A percentile compares a stretch with the other conserved stretches of the same genome.
phyloP scores from a whole-genome alignment of 1,140 invertebrate species.

The Macrotrachela quadricornifera region DNA sequence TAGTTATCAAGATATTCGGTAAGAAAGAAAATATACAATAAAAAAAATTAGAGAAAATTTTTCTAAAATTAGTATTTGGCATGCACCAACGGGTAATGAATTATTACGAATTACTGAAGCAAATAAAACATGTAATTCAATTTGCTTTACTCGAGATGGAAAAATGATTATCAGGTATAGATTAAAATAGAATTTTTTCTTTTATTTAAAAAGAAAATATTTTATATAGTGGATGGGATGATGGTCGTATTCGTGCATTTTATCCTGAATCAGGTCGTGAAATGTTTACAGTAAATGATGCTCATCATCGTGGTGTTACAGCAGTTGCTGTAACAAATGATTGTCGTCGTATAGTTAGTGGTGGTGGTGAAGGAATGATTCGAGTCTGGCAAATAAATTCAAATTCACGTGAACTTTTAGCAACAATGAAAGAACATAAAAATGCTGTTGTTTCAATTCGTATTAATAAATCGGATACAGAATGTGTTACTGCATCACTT shows the following conservation, averaged over 20 bases:
- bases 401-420: constrained; percentile 11
- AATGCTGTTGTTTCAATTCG: constrained; percentile 57
- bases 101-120: constrained; percentile 54
- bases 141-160: constrained; percentile 54
- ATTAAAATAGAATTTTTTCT: background rate
- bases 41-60: too few species aligned
- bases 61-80: constrained; percentile 41
- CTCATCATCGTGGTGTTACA: constrained; percentile 63
- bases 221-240: constrained; percentile 45
- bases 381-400: constrained; percentile 10
- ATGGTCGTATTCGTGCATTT: constrained; percentile 47
- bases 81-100: constrained; percentile 47
- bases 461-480: constrained; percentile 47
- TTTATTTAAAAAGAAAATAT: background rate
- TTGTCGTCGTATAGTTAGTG: constrained; percentile 50
- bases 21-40: too few species aligned
- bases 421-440: constrained; percentile 62
- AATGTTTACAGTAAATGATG: constrained; percentile 56
- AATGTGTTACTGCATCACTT: constrained; percentile 59
- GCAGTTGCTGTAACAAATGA: constrained; percentile 49
- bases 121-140: constrained; percentile 57
- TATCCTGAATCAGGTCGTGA: constrained; percentile 54
- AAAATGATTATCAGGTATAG: constrained; percentile 41
- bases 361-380: constrained; percentile 63
- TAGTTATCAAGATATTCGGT: constrained; percentile 52